phyloP scores from a whole-genome alignment of 2,797 vertebrate genomes.

The Carapus acus region DNA sequence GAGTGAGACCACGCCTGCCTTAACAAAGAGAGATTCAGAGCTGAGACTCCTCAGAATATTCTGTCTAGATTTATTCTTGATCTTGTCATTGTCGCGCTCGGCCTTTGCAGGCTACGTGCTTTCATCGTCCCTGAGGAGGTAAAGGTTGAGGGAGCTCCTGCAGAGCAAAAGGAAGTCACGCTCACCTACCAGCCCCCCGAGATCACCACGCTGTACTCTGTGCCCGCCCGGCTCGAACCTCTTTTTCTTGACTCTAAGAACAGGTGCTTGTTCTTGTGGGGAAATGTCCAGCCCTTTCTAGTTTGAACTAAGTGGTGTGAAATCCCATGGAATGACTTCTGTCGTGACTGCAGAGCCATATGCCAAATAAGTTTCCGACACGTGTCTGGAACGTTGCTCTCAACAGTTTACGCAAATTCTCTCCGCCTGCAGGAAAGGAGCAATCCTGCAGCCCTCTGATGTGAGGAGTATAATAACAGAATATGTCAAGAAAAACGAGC shows the following conservation, averaged over 20 bases:
- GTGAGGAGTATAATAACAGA: slow-evolving; percentile 81
- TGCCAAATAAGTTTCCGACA: too few relatives aligned
- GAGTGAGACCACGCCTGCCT: slow-evolving; percentile 70
- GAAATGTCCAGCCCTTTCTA: too few relatives aligned
- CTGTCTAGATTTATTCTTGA: too few relatives aligned
- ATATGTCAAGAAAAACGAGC: slow-evolving; percentile 86
- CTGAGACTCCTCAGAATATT: too few relatives aligned
- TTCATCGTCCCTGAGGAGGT: slow-evolving; percentile 74
- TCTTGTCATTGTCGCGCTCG: neutral
- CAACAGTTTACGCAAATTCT: neutral
- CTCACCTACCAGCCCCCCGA: slow-evolving; percentile 81
- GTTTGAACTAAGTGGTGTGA: too few relatives aligned
- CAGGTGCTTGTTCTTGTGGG: slow-evolving; percentile 66
- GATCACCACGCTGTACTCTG: slow-evolving; percentile 81
- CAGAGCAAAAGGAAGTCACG: slow-evolving; percentile 67
- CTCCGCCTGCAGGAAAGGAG: slow-evolving; percentile 78
- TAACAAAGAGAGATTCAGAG: too few relatives aligned
- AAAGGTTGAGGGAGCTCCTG: slow-evolving; percentile 32
- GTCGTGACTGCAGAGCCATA: neutral
- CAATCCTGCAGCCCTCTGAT: slow-evolving; percentile 76
- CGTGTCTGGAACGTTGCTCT: too few relatives aligned
- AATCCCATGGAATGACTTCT: too few relatives aligned
- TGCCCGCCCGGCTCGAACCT: slow-evolving; percentile 80
- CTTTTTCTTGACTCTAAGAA: slow-evolving; percentile 85
- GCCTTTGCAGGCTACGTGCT: slow-evolving; percentile 70